Evolutionary conservation across 2,888 invertebrate species (phyloP).

Genomic region (Caenorhabditis panamensis): DNA sequence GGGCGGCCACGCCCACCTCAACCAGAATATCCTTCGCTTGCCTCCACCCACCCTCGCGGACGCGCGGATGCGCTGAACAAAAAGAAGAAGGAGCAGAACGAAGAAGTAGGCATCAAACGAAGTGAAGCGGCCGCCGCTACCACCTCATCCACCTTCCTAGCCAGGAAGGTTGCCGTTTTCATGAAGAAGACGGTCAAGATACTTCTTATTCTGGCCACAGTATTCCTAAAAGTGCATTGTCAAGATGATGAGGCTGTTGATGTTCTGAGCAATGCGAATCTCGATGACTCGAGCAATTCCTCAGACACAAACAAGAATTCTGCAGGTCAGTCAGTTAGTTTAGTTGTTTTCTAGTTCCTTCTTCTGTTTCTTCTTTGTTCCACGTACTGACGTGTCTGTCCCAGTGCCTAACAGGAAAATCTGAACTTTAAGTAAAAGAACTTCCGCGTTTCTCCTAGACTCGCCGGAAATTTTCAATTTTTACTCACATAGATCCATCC

Average conservation of each 20-base stretch:
- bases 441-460: conserved; percentile 5
- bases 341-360: no score
- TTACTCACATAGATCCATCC: background rate
- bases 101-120: conserved; percentile 47
- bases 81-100: conserved; percentile 53
- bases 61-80: conserved; percentile 58
- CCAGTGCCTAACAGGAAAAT: no score
- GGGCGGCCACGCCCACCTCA: conserved; percentile 63
- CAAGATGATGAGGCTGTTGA: conserved; percentile 48
- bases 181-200: conserved; percentile 46
- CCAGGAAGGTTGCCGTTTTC: conserved; percentile 44
- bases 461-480: conserved; percentile 3
- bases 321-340: no score
- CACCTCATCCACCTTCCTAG: conserved; percentile 46
- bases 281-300: conserved; percentile 36
- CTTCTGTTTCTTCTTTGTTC: background rate
- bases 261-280: conserved; percentile 28
- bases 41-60: conserved; percentile 60
- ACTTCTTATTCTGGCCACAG: conserved; percentile 54
- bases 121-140: conserved; percentile 42
- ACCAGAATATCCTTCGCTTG: conserved; percentile 59
- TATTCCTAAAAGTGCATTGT: conserved; percentile 53
- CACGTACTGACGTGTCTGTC: no score
- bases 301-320: conserved; percentile 44
- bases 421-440: background rate